phyloP scores from a whole-genome alignment of 2,113 vertebrate genomes.

The Telmatochromis sp. region DNA sequence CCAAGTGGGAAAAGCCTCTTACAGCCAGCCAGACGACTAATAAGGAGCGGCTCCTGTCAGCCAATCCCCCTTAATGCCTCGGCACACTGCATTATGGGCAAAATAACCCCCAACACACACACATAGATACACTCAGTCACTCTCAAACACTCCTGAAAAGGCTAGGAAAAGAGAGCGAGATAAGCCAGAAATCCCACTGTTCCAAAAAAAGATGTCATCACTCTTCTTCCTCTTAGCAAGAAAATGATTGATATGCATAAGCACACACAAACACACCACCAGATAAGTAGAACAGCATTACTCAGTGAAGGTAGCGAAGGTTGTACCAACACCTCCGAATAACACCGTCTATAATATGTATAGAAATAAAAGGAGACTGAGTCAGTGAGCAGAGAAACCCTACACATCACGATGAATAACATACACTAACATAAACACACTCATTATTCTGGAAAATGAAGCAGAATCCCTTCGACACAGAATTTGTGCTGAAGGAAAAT shows the following conservation, averaged over 20 bases:
- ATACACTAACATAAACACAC: neutral
- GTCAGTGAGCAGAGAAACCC: neutral
- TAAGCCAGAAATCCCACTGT: neutral
- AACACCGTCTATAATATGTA: neutral
- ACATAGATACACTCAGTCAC: neutral
- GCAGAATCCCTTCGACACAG: neutral
- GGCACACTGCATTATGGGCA: conserved; percentile 56
- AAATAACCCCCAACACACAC: conserved; percentile 31
- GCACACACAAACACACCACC: conserved; percentile 10
- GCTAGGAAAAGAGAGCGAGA: conserved; percentile 25
- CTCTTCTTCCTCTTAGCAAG: neutral
- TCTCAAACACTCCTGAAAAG: conserved; percentile 56
- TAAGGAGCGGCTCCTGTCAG: conserved; percentile 58
- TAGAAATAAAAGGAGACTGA: neutral
- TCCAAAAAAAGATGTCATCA: conserved; percentile 25
- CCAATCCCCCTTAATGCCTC: conserved; percentile 62
- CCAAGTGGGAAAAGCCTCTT: conserved; percentile 63
- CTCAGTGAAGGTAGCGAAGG: neutral
- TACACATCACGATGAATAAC: neutral
- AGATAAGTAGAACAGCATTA: neutral
- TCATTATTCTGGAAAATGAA: neutral
- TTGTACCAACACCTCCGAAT: neutral
- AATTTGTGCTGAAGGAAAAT: neutral
- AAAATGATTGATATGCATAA: conserved; percentile 25
- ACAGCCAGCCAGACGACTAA: conserved; percentile 61